Percentiles rank a stretch among this genome's conserved stretches.
phyloP scores from a whole-genome alignment of 2,113 vertebrate genomes.

The Elachura formosa region DNA sequence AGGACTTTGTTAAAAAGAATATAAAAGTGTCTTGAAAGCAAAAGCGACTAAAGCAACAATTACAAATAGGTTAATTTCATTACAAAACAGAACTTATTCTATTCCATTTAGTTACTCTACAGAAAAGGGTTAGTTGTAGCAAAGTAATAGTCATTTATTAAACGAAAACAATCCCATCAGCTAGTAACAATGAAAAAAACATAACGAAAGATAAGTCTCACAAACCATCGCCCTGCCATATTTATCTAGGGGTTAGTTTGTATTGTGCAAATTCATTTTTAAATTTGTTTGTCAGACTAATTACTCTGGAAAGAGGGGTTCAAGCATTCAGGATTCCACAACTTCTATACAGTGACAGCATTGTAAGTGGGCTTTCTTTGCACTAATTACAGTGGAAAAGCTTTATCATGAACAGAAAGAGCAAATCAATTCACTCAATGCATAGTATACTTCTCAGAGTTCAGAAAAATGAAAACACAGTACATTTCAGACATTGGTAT shows the following conservation, averaged over 20 bases:
- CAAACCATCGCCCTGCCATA: slow-evolving; percentile 17
- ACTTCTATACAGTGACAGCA: slow-evolving; percentile 57
- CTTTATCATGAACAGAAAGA: slow-evolving; percentile 59
- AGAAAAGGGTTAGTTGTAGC: slow-evolving; percentile 59
- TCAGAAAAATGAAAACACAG: slow-evolving; percentile 38
- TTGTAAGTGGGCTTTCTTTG: slow-evolving; percentile 57
- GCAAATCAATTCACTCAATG: slow-evolving; percentile 67
- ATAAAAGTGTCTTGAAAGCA: slow-evolving; percentile 67
- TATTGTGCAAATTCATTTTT: slow-evolving; percentile 59
- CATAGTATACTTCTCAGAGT: slow-evolving; percentile 67
- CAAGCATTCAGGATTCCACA: slow-evolving; percentile 75
- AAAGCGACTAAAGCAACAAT: slow-evolving; percentile 68
- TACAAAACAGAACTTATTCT: slow-evolving; percentile 72
- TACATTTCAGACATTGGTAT: slow-evolving; percentile 65
- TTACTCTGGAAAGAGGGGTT: slow-evolving; percentile 53
- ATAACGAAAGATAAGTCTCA: slow-evolving; percentile 53
- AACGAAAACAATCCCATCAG: slow-evolving; percentile 27
- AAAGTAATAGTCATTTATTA: slow-evolving; percentile 41
- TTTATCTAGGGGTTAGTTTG: neutral
- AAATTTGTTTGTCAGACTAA: neutral
- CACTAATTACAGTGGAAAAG: slow-evolving; percentile 64
- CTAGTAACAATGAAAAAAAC: slow-evolving; percentile 33
- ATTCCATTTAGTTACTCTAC: slow-evolving; percentile 64
- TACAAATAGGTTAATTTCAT: slow-evolving; percentile 72
- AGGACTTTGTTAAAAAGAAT: slow-evolving; percentile 67